phyloP scores from a whole-genome alignment of 2,888 invertebrate genomes.

The Xestia c-nigrum region DNA sequence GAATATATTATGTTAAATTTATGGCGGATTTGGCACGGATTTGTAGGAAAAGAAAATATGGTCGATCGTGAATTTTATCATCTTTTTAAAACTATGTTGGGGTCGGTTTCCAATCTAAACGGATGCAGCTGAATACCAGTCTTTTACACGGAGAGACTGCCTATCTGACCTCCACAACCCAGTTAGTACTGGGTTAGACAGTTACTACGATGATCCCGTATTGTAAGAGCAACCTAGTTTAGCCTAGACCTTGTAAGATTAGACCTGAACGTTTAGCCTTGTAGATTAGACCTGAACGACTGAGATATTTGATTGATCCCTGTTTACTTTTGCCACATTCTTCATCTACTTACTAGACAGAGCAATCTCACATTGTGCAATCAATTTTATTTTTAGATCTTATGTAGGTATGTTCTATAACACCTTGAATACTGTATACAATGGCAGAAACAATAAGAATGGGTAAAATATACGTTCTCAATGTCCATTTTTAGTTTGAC shows the following conservation, averaged over 20 bases:
- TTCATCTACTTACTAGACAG: not conserved
- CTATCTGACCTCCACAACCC: no score
- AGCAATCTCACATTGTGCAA: not conserved
- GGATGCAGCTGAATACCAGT: no score
- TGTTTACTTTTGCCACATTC: not conserved
- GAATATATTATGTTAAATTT: conserved; percentile 26
- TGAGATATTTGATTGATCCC: not conserved
- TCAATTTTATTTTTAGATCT: not conserved
- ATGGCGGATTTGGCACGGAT: conserved; percentile 11
- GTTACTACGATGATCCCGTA: no score
- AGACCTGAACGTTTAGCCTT: no score
- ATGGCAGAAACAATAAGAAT: conserved; percentile 18
- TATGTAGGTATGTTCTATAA: not conserved
- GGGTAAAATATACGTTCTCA: conserved; percentile 8
- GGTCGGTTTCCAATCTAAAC: no score
- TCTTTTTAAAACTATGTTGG: no score
- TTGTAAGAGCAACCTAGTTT: not conserved
- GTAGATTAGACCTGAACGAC: not conserved
- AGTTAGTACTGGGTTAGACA: no score
- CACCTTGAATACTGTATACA: conserved; percentile 4
- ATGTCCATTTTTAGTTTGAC: conserved; percentile 60
- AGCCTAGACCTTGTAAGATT: not conserved
- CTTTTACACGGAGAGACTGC: no score
- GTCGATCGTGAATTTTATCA: not conserved
- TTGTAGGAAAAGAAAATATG: not conserved